These are phyloP conservation scores for Agrochola circellaris DNA, from an alignment of 2,888 invertebrate species.

Conservation along the genomic window DNA sequence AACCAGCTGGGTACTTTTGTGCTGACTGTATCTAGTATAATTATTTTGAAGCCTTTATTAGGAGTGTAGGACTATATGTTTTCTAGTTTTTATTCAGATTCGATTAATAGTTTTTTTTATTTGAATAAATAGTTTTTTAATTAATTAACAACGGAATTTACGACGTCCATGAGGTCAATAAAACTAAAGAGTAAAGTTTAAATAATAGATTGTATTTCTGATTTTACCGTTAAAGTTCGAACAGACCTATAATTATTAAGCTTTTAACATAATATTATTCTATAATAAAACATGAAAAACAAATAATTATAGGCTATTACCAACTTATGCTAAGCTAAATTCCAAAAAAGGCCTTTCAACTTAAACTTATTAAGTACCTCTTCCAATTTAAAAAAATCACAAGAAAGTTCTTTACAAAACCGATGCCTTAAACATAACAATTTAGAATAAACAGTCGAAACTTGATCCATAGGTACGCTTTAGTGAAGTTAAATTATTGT, in stretches of 20 bases:
- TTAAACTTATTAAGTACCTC: not conserved
- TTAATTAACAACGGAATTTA: not conserved
- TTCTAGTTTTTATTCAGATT: not conserved
- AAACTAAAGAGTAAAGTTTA: not conserved
- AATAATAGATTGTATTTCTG: not conserved
- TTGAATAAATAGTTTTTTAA: not conserved
- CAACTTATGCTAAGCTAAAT: constrained; percentile 10
- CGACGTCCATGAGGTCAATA: not conserved
- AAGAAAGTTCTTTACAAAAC: constrained; percentile 6
- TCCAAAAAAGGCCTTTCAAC: not conserved
- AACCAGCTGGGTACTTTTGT: not conserved
- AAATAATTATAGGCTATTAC: not conserved
- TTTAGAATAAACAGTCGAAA: constrained; percentile 20
- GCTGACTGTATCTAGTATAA: not conserved
- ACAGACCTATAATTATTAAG: constrained; percentile 15
- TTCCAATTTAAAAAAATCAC: not conserved
- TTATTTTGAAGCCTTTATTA: not conserved
- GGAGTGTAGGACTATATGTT: not conserved
- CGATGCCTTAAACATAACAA: constrained; percentile 14
- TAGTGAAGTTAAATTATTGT: constrained; percentile 34
- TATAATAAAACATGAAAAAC: not conserved
- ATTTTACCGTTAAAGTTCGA: constrained; percentile 15
- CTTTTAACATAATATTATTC: not conserved
- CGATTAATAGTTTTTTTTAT: not conserved
- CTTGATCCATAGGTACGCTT: constrained; percentile 27